Evolutionary conservation across 30 jellyfish, hydroid and myxozoan genomes (phyloP).

Genomic region (Mastigias papua): DNA sequence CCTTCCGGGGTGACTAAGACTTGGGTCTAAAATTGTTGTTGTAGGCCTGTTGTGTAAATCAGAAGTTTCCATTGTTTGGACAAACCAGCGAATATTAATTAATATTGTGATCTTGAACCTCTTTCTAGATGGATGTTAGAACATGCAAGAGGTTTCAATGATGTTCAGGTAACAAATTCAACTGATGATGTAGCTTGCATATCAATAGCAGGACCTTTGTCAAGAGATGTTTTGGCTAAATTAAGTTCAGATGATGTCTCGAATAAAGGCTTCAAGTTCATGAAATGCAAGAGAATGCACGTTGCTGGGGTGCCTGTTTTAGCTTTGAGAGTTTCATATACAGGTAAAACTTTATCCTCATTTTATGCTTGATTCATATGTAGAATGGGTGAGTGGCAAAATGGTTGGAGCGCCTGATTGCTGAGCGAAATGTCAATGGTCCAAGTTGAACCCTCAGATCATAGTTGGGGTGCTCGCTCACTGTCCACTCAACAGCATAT

Average conservation of each 20-base stretch:
- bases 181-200: conserved; percentile 93
- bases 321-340: conserved; percentile 97
- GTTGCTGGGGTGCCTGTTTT: conserved; percentile 95
- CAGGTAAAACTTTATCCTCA: conserved; percentile 67
- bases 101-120: background rate
- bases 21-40: no score
- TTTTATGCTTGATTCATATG: background rate
- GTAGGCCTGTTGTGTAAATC: no score
- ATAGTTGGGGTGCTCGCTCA: no score
- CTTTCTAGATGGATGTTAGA: conserved; percentile 87
- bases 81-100: no score
- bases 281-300: conserved; percentile 84
- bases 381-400: no score
- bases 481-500: no score
- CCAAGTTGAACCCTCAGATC: no score
- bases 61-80: no score
- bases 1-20: no score
- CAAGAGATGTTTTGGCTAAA: conserved; percentile 81
- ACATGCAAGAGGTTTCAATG: conserved; percentile 80
- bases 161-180: conserved; percentile 73
- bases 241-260: conserved; percentile 91
- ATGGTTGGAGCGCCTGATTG: no score
- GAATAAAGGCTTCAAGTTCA: conserved; percentile 82
- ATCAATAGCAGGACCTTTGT: conserved; percentile 94
- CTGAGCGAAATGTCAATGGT: no score